Conservation (phyloP, 2,113 vertebrate genomes). For the Casuarius casuarius region DNA sequence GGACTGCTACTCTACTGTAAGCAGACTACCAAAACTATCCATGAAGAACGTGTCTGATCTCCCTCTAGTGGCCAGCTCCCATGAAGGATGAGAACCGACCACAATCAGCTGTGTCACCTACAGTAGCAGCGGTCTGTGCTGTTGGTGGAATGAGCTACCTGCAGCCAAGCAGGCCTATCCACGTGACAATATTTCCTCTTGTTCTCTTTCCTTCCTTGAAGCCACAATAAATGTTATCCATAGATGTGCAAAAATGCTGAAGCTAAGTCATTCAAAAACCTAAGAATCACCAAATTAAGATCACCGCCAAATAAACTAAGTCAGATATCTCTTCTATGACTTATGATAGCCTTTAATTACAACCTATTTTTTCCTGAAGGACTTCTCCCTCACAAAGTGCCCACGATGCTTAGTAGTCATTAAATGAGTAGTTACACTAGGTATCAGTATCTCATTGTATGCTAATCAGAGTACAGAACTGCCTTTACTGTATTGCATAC, state of each 20-base stretch:
- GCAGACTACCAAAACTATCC: not conserved
- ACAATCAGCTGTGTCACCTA: not conserved
- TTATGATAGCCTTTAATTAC: not conserved
- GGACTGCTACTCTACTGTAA: not conserved
- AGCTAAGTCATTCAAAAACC: not conserved
- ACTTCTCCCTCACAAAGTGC: not conserved
- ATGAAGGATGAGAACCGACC: too few relatives aligned
- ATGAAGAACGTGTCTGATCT: not conserved
- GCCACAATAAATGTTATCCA: not conserved
- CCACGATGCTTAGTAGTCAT: not conserved
- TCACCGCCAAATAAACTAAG: not conserved
- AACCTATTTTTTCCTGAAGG: not conserved
- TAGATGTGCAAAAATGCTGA: not conserved
- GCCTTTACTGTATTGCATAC: not conserved
- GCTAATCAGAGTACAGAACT: not conserved
- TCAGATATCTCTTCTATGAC: too few relatives aligned
- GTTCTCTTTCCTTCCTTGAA: too few relatives aligned
- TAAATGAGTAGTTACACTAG: not conserved
- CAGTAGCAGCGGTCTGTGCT: not conserved
- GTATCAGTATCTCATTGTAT: too few relatives aligned
- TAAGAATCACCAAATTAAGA: not conserved
- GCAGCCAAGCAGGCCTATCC: too few relatives aligned
- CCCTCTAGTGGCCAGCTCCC: not conserved
- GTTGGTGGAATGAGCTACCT: too few relatives aligned
- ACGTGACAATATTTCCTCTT: too few relatives aligned